Evolutionary conservation across 1,140 invertebrate species (phyloP).

Genomic region (Drosophila subobscura): DNA sequence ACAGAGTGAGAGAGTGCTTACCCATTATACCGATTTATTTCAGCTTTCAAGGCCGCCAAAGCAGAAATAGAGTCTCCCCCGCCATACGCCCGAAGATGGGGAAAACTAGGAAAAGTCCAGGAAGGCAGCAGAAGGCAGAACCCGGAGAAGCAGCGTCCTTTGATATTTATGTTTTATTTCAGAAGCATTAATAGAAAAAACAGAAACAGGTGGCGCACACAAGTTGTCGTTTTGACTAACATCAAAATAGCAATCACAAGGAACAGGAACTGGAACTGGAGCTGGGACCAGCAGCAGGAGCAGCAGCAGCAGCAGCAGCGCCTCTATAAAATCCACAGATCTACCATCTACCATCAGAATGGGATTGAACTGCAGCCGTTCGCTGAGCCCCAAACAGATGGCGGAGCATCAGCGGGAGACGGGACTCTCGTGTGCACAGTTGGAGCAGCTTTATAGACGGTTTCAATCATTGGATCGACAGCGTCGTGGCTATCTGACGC

Average conservation of each 20-base stretch:
- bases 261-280: constrained; percentile 12
- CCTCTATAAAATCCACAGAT: not conserved
- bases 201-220: not conserved
- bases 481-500: constrained; percentile 53
- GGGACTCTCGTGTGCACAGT: constrained; percentile 30
- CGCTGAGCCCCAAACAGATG: constrained; percentile 25
- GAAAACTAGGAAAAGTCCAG: too few relatives aligned
- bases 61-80: not conserved
- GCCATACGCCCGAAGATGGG: too few relatives aligned
- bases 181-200: constrained; percentile 4
- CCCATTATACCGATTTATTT: constrained; percentile 34
- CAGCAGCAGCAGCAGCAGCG: not conserved
- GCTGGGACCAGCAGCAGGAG: not conserved
- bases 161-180: not conserved
- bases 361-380: constrained; percentile 30
- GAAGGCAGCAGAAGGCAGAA: too few relatives aligned
- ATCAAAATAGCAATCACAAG: not conserved
- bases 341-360: not conserved
- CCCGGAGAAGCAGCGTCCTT: too few relatives aligned
- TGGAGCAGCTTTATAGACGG: constrained; percentile 44
- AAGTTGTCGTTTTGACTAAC: too few relatives aligned
- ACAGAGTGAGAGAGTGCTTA: constrained; percentile 1
- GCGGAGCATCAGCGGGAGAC: constrained; percentile 21
- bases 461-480: constrained; percentile 51
- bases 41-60: constrained; percentile 10